Evolutionary conservation across 2,797 vertebrate genomes (phyloP).

Genomic region (Platalea minor): DNA sequence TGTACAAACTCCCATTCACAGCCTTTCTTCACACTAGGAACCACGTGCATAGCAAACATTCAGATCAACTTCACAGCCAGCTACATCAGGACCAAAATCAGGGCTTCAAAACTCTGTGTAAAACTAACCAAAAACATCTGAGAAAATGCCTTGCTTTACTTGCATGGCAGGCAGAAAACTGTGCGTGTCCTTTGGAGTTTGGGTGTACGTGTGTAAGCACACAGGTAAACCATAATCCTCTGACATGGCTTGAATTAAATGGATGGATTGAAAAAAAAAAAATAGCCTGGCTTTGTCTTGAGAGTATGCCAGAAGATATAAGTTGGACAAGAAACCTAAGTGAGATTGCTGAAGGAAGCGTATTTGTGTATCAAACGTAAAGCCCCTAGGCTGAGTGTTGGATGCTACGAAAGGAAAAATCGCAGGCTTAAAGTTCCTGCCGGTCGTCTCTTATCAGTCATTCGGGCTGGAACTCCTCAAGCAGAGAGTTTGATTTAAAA

Average conservation of each 20-base stretch:
- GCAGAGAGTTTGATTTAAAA: background rate
- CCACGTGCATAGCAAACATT: background rate
- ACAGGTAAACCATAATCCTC: background rate
- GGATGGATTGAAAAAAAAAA: background rate
- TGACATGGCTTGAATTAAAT: background rate
- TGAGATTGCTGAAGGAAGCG: background rate
- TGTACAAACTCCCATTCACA: background rate
- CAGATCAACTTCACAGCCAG: background rate
- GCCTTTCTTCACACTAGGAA: background rate
- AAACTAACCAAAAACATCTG: background rate
- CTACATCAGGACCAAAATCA: background rate
- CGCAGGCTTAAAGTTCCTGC: background rate
- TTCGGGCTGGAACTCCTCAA: background rate
- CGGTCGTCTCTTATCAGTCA: background rate
- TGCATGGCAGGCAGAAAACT: background rate
- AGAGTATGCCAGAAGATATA: background rate
- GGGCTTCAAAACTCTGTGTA: background rate
- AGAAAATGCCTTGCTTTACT: background rate
- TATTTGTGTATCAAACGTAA: background rate
- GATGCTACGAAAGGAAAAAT: background rate
- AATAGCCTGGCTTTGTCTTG: background rate
- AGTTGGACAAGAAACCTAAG: background rate
- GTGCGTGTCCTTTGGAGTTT: background rate
- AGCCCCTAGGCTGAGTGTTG: background rate
- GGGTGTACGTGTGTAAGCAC: background rate